phyloP scores from a whole-genome alignment of 2,888 invertebrate species.

The Limnephilus lunatus region DNA sequence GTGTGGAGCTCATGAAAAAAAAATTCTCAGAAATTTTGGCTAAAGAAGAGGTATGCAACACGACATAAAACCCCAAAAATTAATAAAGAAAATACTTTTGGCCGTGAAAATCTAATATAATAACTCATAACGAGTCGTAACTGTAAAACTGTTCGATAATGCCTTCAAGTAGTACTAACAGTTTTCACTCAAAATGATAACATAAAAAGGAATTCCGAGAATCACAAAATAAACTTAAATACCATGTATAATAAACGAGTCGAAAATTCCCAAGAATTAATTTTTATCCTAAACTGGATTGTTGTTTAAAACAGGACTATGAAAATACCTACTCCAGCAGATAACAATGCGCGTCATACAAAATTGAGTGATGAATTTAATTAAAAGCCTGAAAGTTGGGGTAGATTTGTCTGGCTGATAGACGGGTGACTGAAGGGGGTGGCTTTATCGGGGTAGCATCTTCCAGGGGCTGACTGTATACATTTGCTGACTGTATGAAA shows the following conservation, averaged over 20 bases:
- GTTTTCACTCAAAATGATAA: background rate
- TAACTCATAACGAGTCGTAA: too few species aligned
- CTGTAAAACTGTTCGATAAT: background rate
- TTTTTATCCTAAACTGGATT: background rate
- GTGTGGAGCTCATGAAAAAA: too few species aligned
- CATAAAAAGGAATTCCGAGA: background rate
- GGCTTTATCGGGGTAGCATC: constrained; percentile 40
- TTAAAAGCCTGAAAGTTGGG: constrained; percentile 35
- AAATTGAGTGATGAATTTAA: constrained; percentile 50
- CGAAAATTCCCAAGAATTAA: background rate
- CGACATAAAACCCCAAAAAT: too few species aligned
- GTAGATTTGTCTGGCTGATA: constrained; percentile 49
- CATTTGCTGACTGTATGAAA: constrained; percentile 44
- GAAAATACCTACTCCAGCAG: background rate
- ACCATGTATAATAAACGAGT: background rate
- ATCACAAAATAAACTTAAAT: background rate
- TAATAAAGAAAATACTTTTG: too few species aligned
- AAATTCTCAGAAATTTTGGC: too few species aligned
- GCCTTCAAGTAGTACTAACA: background rate
- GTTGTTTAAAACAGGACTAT: background rate
- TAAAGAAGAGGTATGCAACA: too few species aligned
- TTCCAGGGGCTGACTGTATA: constrained; percentile 29
- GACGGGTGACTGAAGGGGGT: constrained; percentile 41
- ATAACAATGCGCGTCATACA: constrained; percentile 31
- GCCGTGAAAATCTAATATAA: too few species aligned